Evolutionary conservation across 2,113 vertebrate species (phyloP), one percentile per base, ranked within the genome.

Genomic region (Lepus timidus): DNA sequence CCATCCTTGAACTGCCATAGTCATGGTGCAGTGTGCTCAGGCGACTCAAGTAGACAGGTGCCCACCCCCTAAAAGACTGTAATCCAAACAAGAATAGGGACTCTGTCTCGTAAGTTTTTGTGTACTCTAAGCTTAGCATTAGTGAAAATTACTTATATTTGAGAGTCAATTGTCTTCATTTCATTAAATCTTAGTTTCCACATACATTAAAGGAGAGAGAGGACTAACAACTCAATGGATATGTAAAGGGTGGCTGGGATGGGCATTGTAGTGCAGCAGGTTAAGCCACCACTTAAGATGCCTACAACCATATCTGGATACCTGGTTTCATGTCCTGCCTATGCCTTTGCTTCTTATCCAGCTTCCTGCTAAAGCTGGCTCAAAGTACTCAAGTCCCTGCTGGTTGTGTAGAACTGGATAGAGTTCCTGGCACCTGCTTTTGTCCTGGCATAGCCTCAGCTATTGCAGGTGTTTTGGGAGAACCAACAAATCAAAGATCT

Each of bases 1-100:
- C 25, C 13, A 73, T 75, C 31, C 4, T 65, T 52, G 4, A 52
- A 29, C 14, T 4, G 19, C 3, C 58, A 10, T 25, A 13, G 29
- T 52, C 1, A 0, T 22, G 5, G 5, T 19, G 7, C 31, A 2
- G 1, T 13, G 4, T 44, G 27, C 27, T 79, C 44, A 36, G 20
- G 17, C 49, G 80, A 27, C 23, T 19, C 25, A 31, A 25, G 9
- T 4, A 78, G 27, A 2, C 0, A 78, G 17, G 27, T 39, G 16
- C 3, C 62, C 31, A 49, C 0, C 36, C 52, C 9, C 31, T 71
- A 49, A 22, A 22, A 49, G 4, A 88, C 31, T 39, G 1, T n/a
- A 33, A 29, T 58, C 75, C 51, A 65, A 23, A 58, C 13, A 19
- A 74, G 29, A 90, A 0, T 1, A 93, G 19, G 22, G 1, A 71